Base-by-base conservation (phyloP, 1,140 invertebrate genomes). In the Lordiphosa mommai region DNA sequence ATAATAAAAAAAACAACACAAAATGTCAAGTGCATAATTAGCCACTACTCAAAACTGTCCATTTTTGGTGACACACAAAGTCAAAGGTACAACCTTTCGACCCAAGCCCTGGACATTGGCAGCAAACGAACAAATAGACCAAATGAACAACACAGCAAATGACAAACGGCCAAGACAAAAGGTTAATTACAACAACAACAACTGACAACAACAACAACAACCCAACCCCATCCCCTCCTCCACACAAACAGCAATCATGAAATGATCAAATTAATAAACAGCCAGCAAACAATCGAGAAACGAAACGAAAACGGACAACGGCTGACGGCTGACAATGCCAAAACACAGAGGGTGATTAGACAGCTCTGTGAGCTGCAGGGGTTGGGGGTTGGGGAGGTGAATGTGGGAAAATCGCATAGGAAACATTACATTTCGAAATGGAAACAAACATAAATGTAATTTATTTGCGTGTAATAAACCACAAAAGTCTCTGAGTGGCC, bases 381-480 rank as follows among this genome's bases (percentile, higher is more conserved):
- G 7, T 23, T 14, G 6, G 8, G 23, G n/a, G n/a, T 30, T 34
- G 49, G 46, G 40, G 48, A 41, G 46, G 56, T 61, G 59, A 61
- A 40, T 72, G 64, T 53, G 59, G 72, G 68, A 72, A 80, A 80
- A 73, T 79, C 46, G 68, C 60, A 70, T 60, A 51, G 73, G 56
- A 61, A 79, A 66, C 63, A 79, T 41, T 66, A 74, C 49, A 74
- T 33, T 48, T 53, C 55, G 23, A 61, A 80, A 79, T 69, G 65
- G 52, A 70, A 82, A 59, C 61, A 68, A 82, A 72, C 77, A 84
- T 82, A 69, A 77, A 84, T 84, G 53, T 77, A 84, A 84, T 84
- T 84, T 84, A 84, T 84, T 84, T 84, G 77, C 77, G 77, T 77
- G 72, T 72, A 77, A 84, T 84, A 84, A 84, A 84, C 77, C 77